Percentiles rank a stretch among this genome's conserved stretches.
phyloP scores from a whole-genome alignment of 2,113 vertebrate species.

The Hypanus sabinus region DNA sequence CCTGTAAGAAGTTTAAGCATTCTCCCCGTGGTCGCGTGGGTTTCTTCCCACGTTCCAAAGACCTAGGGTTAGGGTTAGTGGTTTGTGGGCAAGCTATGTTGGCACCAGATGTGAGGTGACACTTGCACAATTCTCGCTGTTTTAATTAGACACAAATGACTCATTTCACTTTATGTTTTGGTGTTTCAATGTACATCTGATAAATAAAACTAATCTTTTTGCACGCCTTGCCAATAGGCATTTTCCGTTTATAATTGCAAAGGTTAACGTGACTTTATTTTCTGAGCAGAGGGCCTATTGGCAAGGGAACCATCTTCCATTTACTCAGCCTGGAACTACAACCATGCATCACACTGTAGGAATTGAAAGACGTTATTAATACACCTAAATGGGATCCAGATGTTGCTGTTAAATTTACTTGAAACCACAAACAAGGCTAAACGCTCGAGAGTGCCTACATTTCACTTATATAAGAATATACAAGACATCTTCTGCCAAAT shows the following conservation, averaged over 20 bases:
- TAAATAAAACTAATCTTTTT: too few species aligned
- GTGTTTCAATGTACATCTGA: too few species aligned
- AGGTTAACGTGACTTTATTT: neutral
- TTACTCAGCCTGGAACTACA: neutral
- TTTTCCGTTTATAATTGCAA: neutral
- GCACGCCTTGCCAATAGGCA: neutral
- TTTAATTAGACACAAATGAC: too few species aligned
- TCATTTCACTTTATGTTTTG: too few species aligned
- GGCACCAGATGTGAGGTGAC: too few species aligned
- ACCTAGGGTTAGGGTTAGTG: too few species aligned
- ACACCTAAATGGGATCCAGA: constrained; percentile 8
- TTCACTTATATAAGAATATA: constrained; percentile 2
- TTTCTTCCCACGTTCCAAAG: too few species aligned
- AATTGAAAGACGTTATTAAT: neutral
- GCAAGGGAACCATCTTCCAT: neutral
- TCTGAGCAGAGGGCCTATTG: neutral
- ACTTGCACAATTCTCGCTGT: too few species aligned
- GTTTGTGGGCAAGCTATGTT: too few species aligned
- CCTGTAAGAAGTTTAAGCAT: too few species aligned
- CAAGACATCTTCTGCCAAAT: neutral
- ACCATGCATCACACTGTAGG: neutral
- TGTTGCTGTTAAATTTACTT: neutral
- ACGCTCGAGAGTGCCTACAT: neutral
- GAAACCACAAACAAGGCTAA: neutral
- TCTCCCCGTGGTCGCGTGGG: too few species aligned